phyloP scores from a whole-genome alignment of 2,888 invertebrate species.

The Lasioglossum figueresi region DNA sequence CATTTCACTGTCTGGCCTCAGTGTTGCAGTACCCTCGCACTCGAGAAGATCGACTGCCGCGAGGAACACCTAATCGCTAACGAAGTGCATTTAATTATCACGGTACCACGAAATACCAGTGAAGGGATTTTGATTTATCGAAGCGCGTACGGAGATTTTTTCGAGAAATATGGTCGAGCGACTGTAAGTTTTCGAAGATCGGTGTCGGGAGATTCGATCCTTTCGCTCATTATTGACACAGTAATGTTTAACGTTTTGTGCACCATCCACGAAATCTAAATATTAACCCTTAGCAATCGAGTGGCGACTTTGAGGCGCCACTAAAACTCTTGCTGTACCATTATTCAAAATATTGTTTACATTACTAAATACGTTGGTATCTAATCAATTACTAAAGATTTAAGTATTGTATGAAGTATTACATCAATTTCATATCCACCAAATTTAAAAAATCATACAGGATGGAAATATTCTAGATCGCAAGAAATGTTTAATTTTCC shows the following conservation, averaged over 20 bases:
- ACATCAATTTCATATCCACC: too few relatives aligned
- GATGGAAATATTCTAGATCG: too few relatives aligned
- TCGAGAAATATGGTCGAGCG: not conserved
- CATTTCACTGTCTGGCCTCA: slow-evolving; percentile 40
- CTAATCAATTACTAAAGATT: too few relatives aligned
- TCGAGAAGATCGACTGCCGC: not conserved
- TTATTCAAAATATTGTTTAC: too few relatives aligned
- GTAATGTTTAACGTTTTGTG: not conserved
- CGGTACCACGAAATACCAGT: not conserved
- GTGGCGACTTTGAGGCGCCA: too few relatives aligned
- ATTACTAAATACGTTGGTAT: too few relatives aligned
- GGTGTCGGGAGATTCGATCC: not conserved
- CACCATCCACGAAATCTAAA: not conserved
- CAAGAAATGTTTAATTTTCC: too few relatives aligned
- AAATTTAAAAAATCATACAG: too few relatives aligned
- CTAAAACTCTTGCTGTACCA: too few relatives aligned
- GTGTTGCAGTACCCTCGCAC: slow-evolving; percentile 30
- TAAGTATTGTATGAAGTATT: too few relatives aligned
- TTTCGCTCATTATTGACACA: not conserved
- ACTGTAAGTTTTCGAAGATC: not conserved
- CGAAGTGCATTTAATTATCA: not conserved
- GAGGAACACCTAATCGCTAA: slow-evolving; percentile 1
- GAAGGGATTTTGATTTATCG: slow-evolving; percentile 24
- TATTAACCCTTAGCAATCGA: too few relatives aligned
- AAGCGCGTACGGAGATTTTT: not conserved